Evolutionary conservation across 2,888 invertebrate genomes (phyloP).

Genomic region (Eupithecia subumbrata): DNA sequence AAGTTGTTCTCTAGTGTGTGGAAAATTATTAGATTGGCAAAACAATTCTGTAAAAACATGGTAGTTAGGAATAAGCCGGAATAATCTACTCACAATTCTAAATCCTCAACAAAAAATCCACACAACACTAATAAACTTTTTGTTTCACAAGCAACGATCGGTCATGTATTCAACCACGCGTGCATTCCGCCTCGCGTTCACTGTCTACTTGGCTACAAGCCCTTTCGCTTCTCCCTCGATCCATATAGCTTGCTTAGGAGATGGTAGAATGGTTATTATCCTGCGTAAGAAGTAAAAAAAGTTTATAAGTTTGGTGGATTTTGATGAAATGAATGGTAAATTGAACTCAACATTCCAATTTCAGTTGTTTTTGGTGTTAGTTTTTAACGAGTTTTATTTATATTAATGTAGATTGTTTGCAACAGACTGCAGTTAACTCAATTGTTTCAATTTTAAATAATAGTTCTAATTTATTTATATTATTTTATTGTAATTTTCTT

Average conservation of each 20-base stretch:
- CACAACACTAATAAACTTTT: slow-evolving; percentile 10
- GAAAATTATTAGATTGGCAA: too few species aligned
- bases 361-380: too few species aligned
- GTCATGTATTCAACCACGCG: slow-evolving; percentile 3
- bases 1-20: too few species aligned
- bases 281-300: neutral
- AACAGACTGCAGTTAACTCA: too few species aligned
- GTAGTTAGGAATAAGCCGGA: neutral
- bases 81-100: slow-evolving; percentile 5
- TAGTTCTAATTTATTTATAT: too few species aligned
- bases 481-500: too few species aligned
- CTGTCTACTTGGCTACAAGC: neutral
- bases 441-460: too few species aligned
- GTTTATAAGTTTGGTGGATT: neutral
- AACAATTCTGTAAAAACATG: too few species aligned
- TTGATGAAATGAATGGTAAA: neutral
- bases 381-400: too few species aligned
- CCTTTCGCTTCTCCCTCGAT: neutral
- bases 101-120: slow-evolving; percentile 5
- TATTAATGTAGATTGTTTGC: too few species aligned
- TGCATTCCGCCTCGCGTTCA: neutral
- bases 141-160: slow-evolving; percentile 1
- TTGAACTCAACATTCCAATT: neutral
- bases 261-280: neutral
- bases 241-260: neutral